Evolutionary conservation across 1,140 invertebrate species (phyloP), one percentile per base, ranked within the genome.

Genomic region (Bombus impatiens): DNA sequence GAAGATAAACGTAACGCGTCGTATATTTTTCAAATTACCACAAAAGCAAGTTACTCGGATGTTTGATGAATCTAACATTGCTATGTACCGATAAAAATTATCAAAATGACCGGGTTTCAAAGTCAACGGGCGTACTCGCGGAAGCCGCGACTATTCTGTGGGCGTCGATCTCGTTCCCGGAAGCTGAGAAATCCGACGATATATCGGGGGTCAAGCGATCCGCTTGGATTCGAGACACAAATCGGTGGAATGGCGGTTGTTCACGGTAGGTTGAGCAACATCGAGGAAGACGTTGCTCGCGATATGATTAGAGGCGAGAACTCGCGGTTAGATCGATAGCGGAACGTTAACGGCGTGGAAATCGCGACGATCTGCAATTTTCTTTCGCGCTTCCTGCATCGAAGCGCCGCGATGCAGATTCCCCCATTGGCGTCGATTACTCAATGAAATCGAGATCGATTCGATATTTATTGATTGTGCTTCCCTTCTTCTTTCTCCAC

Each of bases 301-400:
- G 76, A 85, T 85, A 85, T 65, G 86, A 87, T 87, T 88, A 87
- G 71, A 82, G 62, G 75, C 81, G 72, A 86, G 65, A 53, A 82
- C 42, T 28, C 59, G n/a, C 76, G 8, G 25, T 42, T 59, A 25
- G 82, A 86, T 82, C 76, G 81, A 88, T 77, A 53, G 78, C 15
- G 25, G 67, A 72, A 80, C 22, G 53, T 72, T 85, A 80, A 80
- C 83, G 68, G 65, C 42, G 78, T 85, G 78, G 83, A 85, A 85
- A 85, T 85, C 57, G 83, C 78, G 67, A 12, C 25, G n/a, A 25
- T 2, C 83, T 85, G 78, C 78, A 72, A 85, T 85, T 80, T 85
- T 72, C 83, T 44, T 22, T 53, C 65, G 35, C 67, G 82, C 82
- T 78, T 84, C 82, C 82, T 84, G 82, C 37, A 84, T 71, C n/a